Conservation (phyloP, 2,113 vertebrate genomes). For the Ciconia boyciana region DNA sequence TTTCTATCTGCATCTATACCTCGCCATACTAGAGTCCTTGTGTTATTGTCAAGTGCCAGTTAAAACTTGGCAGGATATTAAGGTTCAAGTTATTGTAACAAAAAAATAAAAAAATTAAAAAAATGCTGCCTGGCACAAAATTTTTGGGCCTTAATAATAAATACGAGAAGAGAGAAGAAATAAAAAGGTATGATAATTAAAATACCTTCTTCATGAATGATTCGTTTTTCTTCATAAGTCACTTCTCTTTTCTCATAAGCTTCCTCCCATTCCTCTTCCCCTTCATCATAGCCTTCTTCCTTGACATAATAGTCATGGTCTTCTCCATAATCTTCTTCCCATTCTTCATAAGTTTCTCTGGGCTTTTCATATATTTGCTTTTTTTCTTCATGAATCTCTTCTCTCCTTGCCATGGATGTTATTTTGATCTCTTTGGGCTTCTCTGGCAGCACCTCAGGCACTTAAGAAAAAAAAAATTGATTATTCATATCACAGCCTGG, state of each 20-base stretch:
- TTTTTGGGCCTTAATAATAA: not conserved
- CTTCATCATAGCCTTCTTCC: slow-evolving; percentile 72
- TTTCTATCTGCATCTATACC: not conserved
- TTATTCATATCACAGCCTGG: not conserved
- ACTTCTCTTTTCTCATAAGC: slow-evolving; percentile 66
- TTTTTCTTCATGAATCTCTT: slow-evolving; percentile 69
- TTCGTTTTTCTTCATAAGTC: slow-evolving; percentile 66
- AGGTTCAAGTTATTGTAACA: not conserved
- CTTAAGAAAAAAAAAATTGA: slow-evolving; percentile 53
- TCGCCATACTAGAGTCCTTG: not conserved
- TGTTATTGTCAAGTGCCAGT: not conserved
- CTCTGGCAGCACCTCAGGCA: slow-evolving; percentile 69
- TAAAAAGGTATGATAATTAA: not conserved
- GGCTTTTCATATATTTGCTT: slow-evolving; percentile 42
- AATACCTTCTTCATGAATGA: slow-evolving; percentile 74
- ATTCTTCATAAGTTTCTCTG: slow-evolving; percentile 71
- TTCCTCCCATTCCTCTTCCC: slow-evolving; percentile 66
- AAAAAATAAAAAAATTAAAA: no score
- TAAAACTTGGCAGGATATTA: not conserved
- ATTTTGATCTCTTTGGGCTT: slow-evolving; percentile 77
- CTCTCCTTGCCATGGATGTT: slow-evolving; percentile 70
- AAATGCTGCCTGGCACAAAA: not conserved
- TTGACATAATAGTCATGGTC: slow-evolving; percentile 74
- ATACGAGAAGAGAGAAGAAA: not conserved
- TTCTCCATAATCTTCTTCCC: slow-evolving; percentile 78